Percentiles rank a stretch among this genome's conserved stretches.
Evolutionary conservation across 2,797 vertebrate genomes (phyloP).

Genomic region (Xiphophorus birchmanni): DNA sequence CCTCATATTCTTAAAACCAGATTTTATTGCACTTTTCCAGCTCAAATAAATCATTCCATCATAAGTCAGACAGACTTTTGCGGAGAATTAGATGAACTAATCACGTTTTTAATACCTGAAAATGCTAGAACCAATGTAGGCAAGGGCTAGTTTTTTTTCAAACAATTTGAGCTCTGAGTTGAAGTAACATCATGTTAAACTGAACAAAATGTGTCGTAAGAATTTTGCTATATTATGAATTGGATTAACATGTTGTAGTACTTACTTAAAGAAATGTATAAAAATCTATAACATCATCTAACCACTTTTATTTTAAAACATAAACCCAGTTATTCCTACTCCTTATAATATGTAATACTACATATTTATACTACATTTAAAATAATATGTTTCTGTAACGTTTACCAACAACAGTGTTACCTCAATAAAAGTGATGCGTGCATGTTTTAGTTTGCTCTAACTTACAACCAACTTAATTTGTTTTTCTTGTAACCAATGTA

Average conservation of each 20-base stretch:
- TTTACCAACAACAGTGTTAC: not conserved
- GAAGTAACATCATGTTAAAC: not conserved
- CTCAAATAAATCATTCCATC: not conserved
- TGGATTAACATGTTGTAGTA: not conserved
- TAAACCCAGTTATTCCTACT: not conserved
- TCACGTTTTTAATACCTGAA: not conserved
- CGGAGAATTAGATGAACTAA: not conserved
- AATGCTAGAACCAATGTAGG: not conserved
- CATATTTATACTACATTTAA: not conserved
- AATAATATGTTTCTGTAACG: not conserved
- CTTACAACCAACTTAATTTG: not conserved
- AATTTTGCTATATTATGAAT: not conserved
- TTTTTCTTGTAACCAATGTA: not conserved
- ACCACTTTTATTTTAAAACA: not conserved
- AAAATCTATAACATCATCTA: not conserved
- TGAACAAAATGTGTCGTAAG: not conserved
- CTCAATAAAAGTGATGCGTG: not conserved
- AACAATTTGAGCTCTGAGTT: not conserved
- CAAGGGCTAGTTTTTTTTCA: not conserved
- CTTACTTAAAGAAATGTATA: not conserved
- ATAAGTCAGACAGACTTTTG: constrained; percentile 13
- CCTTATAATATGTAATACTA: too few species aligned
- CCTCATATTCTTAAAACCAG: not conserved
- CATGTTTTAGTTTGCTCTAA: not conserved
- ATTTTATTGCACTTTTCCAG: not conserved